A percentile compares a stretch with the other conserved stretches of the same genome.
phyloP scores from a whole-genome alignment of 2,113 vertebrate species.

The Lethenteron camtschaticum region DNA sequence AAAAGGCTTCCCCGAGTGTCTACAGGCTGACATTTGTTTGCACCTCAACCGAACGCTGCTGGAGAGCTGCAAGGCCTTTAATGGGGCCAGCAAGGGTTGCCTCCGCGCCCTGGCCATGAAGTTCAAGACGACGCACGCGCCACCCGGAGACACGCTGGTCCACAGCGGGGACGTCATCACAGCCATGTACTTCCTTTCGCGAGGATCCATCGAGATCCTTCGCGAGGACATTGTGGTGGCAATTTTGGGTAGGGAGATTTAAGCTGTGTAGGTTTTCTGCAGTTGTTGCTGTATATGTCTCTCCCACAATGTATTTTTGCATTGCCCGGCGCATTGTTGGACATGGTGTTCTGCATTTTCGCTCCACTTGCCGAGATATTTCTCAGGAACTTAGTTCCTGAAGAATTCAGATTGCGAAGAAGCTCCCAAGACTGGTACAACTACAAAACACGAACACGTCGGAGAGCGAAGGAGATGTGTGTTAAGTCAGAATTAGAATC shows the following conservation, averaged over 20 bases:
- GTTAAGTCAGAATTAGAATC: no score
- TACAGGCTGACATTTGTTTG: conserved; percentile 92
- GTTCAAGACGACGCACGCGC: conserved; percentile 79
- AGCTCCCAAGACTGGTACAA: no score
- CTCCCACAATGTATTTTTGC: no score
- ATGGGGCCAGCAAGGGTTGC: conserved; percentile 75
- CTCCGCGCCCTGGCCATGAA: conserved; percentile 71
- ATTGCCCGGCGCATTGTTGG: no score
- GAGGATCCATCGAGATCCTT: conserved; percentile 89
- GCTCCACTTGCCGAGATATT: no score
- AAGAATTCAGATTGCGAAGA: no score
- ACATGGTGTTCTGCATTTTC: no score
- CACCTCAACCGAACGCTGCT: conserved; percentile 76
- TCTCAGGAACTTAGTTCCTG: no score
- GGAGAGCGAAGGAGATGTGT: no score
- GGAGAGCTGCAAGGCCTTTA: conserved; percentile 75
- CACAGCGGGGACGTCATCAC: conserved; percentile 80
- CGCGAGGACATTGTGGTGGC: conserved; percentile 77
- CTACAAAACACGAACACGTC: no score
- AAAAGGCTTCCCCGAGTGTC: conserved; percentile 91
- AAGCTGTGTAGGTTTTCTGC: no score
- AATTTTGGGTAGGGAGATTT: conserved; percentile 50
- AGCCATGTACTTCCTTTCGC: conserved; percentile 86
- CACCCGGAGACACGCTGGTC: conserved; percentile 75
- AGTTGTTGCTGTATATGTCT: no score